Base-by-base conservation (phyloP, 2,888 invertebrate species). In the Minunthozetes semirufus region DNA sequence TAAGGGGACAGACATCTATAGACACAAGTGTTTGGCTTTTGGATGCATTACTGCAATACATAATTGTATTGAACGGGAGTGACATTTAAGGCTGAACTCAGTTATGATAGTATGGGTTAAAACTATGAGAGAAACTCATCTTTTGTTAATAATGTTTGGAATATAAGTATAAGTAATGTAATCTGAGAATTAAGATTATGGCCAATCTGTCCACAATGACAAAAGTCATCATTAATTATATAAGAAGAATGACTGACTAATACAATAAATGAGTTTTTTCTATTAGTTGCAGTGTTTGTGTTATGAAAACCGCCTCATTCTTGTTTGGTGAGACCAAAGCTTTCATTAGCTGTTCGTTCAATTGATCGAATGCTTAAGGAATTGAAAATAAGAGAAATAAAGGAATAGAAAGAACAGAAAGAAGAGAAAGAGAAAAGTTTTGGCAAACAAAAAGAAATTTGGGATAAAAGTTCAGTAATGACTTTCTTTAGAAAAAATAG, bases 401-500 rank as follows among this genome's bases (percentile, higher is more conserved):
- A 63, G 22, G 29, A 61, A 22, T 5, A 59, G 25, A 59, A 2
- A 17, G 22, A 59, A 9, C 4, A 59, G 22, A 59, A 25, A 22
- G 22, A 15, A 63, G 17, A 33, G 22, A 56, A 56, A 63, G 63
- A 33, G 33, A 33, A 63, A 63, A 63, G 33, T 63, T n/a, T 63
- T 63, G 25, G n/a, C 6, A 33, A 59, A 59, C 11, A 4, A 59
- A 59, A 29, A 59, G 29, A 59, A n/a, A 59, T 17, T 59, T 59
- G 59, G 11, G 25, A 25, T 27, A 59, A 59, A 59, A 59, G 6
- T 59, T 59, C 27, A 29, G 59, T 63, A 85, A 91, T 88, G 79
- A 89, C 88, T 0, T 88, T 86, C 70, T 87, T 83, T 59, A 90
- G 82, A 38, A 78, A 33, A 11, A 85, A 84, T 70, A 87, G 80